A percentile compares a stretch with the other conserved stretches of the same genome.
Conservation (phyloP, 2,888 invertebrate genomes). For the Conistra vaccinii region DNA sequence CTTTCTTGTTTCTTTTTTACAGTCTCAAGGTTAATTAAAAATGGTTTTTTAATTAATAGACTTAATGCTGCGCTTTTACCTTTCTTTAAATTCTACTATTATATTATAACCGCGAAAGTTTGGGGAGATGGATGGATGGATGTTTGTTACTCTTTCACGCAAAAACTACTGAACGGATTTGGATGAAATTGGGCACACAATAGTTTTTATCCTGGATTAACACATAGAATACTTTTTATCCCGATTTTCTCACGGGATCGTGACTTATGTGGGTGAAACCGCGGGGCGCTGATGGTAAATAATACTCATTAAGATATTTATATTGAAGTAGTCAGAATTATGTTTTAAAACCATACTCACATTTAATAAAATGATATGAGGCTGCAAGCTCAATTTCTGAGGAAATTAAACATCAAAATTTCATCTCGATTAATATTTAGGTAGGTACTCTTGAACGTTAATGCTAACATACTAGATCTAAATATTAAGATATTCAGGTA, state of each 20-base stretch:
- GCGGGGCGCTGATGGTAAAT: not conserved
- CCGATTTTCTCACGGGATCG: too few species aligned
- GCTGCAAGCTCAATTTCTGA: not conserved
- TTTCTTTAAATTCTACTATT: not conserved
- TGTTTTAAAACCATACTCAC: not conserved
- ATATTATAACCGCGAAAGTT: too few species aligned
- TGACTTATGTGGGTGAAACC: too few species aligned
- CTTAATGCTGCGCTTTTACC: not conserved
- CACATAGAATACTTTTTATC: too few species aligned
- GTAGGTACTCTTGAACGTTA: not conserved
- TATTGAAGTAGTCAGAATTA: not conserved
- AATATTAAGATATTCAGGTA: not conserved
- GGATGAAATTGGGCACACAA: too few species aligned
- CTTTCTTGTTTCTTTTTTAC: not conserved
- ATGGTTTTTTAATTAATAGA: not conserved
- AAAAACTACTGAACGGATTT: too few species aligned
- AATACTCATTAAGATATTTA: not conserved
- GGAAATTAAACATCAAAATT: not conserved
- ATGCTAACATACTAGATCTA: too few species aligned
- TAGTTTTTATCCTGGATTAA: too few species aligned
- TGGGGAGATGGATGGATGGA: too few species aligned
- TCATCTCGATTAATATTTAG: not conserved
- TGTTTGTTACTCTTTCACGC: too few species aligned
- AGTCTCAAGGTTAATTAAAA: not conserved
- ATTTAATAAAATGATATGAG: not conserved